These are phyloP conservation scores for Oenanthe melanoleuca DNA, from an alignment of 2,113 vertebrate genomes.

Conservation along the genomic window DNA sequence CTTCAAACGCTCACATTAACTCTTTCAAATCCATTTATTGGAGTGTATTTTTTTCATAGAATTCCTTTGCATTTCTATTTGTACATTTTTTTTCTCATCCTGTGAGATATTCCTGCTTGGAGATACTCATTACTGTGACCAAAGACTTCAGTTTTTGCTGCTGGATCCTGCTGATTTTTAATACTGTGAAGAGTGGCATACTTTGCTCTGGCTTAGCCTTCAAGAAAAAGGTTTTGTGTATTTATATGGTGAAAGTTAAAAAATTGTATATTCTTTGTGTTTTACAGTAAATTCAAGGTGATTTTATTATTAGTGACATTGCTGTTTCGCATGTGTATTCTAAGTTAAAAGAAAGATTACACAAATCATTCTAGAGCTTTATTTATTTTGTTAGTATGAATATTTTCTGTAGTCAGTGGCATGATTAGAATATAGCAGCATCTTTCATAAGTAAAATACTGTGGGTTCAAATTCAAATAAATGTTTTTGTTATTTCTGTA, in stretches of 20 bases:
- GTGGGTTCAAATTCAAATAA: neutral
- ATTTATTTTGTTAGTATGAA: neutral
- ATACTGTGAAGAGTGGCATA: neutral
- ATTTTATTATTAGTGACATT: slow-evolving; percentile 24
- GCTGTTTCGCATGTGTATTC: neutral
- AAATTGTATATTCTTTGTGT: neutral
- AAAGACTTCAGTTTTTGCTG: neutral
- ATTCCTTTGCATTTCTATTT: neutral
- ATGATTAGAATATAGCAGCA: neutral
- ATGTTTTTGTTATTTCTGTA: neutral
- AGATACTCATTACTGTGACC: neutral
- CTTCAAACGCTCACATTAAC: neutral
- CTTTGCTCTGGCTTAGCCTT: neutral
- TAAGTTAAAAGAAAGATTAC: neutral
- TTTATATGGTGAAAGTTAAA: neutral
- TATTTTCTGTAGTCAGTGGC: neutral
- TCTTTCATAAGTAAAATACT: neutral
- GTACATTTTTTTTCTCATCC: neutral
- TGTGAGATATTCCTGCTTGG: neutral
- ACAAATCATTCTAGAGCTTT: slow-evolving; percentile 4
- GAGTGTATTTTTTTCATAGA: neutral
- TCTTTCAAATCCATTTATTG: neutral
- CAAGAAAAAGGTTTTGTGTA: neutral
- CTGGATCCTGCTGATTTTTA: neutral
- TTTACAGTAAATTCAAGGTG: slow-evolving; percentile 43